Percentiles rank a stretch among this genome's conserved stretches.
These are phyloP conservation scores for Chrysolophus pictus DNA, from an alignment of 2,797 vertebrate genomes.

Conservation along the genomic window DNA sequence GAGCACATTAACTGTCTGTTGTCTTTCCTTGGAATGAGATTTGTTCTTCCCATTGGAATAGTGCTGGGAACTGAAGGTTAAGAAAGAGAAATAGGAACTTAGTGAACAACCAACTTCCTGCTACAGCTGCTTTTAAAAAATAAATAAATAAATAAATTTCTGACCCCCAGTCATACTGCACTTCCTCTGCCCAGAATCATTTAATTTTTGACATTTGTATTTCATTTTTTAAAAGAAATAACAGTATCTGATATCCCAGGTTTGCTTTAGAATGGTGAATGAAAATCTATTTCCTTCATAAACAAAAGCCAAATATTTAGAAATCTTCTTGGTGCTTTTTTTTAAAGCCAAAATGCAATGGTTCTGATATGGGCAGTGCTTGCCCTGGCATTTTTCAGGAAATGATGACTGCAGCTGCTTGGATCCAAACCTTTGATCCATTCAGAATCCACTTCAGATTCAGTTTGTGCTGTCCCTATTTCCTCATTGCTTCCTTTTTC, in stretches of 20 bases:
- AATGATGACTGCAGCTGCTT: neutral
- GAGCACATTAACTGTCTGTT: neutral
- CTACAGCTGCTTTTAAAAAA: neutral
- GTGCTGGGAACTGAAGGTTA: neutral
- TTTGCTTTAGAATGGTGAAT: constrained; percentile 24
- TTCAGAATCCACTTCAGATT: neutral
- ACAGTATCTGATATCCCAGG: neutral
- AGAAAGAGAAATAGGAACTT: neutral
- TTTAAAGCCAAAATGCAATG: neutral
- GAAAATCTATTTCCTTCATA: constrained; percentile 30
- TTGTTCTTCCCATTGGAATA: neutral
- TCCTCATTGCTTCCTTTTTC: neutral
- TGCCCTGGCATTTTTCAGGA: neutral
- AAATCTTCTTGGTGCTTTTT: neutral
- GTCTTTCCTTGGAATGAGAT: neutral
- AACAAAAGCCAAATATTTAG: constrained; percentile 12
- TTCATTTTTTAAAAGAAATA: constrained; percentile 1
- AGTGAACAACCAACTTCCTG: neutral
- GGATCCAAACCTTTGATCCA: neutral
- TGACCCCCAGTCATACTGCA: neutral
- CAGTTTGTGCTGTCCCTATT: neutral
- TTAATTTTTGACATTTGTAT: constrained; percentile 12
- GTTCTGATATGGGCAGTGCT: neutral
- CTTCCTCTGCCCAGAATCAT: constrained; percentile 1
- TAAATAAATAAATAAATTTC: neutral